Evolutionary conservation across 1,140 invertebrate genomes (phyloP).

Genomic region (Linepithema humile): DNA sequence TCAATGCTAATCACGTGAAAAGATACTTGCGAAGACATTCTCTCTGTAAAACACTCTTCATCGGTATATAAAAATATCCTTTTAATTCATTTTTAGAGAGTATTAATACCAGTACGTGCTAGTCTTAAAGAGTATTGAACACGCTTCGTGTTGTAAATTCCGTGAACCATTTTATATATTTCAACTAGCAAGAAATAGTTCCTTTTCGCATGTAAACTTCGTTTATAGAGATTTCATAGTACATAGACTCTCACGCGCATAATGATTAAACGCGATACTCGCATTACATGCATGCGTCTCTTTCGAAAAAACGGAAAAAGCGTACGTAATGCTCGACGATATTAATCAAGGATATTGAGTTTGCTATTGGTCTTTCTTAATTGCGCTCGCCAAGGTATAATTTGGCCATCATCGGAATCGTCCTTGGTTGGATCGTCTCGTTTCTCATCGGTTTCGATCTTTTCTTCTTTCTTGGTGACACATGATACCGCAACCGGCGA

Average conservation of each 20-base stretch:
- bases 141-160: background rate
- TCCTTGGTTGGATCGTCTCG: slow-evolving; percentile 79
- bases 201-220: background rate
- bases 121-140: slow-evolving; percentile 1
- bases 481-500: slow-evolving; percentile 27
- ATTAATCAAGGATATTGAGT: slow-evolving; percentile 89
- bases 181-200: slow-evolving; percentile 5
- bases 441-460: slow-evolving; percentile 74
- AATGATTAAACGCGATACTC: background rate
- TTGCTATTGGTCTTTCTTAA: slow-evolving; percentile 95
- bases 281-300: background rate
- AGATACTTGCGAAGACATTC: background rate
- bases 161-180: background rate
- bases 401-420: slow-evolving; percentile 86
- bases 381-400: slow-evolving; percentile 95
- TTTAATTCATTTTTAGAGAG: background rate
- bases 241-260: background rate
- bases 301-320: slow-evolving; percentile 4
- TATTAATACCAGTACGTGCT: background rate
- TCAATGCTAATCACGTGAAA: background rate
- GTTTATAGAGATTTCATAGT: background rate
- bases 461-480: slow-evolving; percentile 64
- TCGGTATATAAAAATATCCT: slow-evolving; percentile 1
- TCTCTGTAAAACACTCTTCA: background rate
- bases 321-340: background rate